A percentile compares a stretch with the other conserved stretches of the same genome.
Evolutionary conservation across 2,113 vertebrate genomes (phyloP).

Genomic region (Piaya cayana): DNA sequence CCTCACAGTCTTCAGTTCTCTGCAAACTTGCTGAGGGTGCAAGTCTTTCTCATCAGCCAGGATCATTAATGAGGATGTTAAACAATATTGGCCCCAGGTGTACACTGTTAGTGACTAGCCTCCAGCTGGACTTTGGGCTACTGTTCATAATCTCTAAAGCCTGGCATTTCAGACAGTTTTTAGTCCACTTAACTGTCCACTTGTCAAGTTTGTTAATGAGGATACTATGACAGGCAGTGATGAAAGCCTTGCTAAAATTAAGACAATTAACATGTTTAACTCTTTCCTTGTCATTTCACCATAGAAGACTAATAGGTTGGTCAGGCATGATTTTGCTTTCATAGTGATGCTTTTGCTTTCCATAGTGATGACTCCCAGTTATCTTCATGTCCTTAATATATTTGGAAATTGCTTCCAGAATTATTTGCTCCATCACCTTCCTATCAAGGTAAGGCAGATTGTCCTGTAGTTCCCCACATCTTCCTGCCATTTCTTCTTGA

Average conservation of each 20-base stretch:
- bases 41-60: background rate
- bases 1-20: background rate
- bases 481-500: background rate
- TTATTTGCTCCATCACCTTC: background rate
- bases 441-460: background rate
- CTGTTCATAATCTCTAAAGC: background rate
- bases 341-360: too few species aligned
- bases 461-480: background rate
- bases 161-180: background rate
- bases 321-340: background rate
- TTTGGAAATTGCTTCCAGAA: background rate
- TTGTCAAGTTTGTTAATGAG: background rate
- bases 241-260: background rate
- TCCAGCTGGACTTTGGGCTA: background rate
- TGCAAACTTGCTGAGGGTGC: background rate
- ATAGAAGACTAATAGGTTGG: background rate
- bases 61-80: background rate
- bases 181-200: background rate
- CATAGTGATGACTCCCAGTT: background rate
- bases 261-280: background rate
- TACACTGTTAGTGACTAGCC: background rate
- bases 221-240: background rate
- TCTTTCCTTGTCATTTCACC: background rate
- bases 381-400: background rate
- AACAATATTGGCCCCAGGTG: background rate